A percentile compares a stretch with the other conserved stretches of the same genome.
Conservation (phyloP, 2,797 vertebrate genomes). For the Hippoglossus hippoglossus region DNA sequence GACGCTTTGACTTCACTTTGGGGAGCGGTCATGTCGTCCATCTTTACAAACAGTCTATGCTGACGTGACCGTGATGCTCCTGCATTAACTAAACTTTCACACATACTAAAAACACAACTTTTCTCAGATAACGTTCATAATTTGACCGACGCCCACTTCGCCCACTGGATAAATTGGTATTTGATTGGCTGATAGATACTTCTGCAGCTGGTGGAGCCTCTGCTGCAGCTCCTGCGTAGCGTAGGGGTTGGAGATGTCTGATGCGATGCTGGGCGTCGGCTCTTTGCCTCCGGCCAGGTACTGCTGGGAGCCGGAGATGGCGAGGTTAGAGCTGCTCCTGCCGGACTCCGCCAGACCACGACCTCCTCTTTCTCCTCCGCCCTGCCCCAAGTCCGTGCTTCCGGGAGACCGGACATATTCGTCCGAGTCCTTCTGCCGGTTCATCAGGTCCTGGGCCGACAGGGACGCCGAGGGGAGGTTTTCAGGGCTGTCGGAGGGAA, state of each 20-base stretch:
- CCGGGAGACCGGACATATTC: constrained; percentile 9
- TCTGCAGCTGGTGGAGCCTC: constrained; percentile 87
- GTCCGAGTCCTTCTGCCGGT: constrained; percentile 50
- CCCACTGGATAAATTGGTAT: background rate
- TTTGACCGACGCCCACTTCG: too few relatives aligned
- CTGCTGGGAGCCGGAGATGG: constrained; percentile 87
- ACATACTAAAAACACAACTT: too few relatives aligned
- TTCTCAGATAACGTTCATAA: too few relatives aligned
- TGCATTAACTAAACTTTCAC: too few relatives aligned
- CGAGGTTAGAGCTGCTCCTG: constrained; percentile 87
- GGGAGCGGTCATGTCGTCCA: too few relatives aligned
- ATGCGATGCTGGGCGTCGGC: constrained; percentile 97
- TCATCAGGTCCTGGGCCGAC: constrained; percentile 68
- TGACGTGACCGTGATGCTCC: too few relatives aligned
- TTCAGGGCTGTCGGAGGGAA: constrained; percentile 56
- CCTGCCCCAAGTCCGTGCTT: constrained; percentile 38
- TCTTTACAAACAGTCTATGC: too few relatives aligned
- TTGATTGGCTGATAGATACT: constrained; percentile 45
- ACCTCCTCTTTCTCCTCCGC: constrained; percentile 56
- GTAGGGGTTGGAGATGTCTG: constrained; percentile 93
- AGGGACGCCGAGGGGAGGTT: constrained; percentile 65
- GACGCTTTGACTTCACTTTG: too few relatives aligned
- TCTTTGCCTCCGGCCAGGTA: constrained; percentile 87
- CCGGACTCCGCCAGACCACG: constrained; percentile 73
- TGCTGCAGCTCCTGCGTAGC: constrained; percentile 93